phyloP scores from a whole-genome alignment of 2,113 vertebrate genomes.

The Pelmatolapia mariae region DNA sequence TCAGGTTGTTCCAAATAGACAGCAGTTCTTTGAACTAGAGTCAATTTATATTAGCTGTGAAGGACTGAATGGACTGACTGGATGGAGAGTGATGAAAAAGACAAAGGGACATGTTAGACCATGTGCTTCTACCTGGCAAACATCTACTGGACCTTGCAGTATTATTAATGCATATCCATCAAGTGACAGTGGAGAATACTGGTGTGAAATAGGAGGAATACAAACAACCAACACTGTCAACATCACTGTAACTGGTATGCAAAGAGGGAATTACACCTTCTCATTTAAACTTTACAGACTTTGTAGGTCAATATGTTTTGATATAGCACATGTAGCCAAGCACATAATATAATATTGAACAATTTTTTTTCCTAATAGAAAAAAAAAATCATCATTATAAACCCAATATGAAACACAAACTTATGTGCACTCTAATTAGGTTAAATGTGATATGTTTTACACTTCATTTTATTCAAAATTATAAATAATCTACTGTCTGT shows the following conservation, averaged over 20 bases:
- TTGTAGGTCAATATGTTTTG: neutral
- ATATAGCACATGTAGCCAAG: neutral
- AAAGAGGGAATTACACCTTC: neutral
- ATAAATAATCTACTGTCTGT: neutral
- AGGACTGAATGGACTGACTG: neutral
- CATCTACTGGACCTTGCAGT: neutral
- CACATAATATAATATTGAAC: neutral
- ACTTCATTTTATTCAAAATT: neutral
- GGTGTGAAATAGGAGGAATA: neutral
- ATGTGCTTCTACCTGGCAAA: neutral
- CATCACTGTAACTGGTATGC: neutral
- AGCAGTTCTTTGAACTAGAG: neutral
- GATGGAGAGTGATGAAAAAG: neutral
- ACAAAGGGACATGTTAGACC: neutral
- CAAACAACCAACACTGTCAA: neutral
- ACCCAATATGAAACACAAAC: neutral
- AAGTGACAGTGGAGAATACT: neutral
- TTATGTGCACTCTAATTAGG: fast-evolving
- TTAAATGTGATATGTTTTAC: neutral
- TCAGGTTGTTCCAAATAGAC: neutral
- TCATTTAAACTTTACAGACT: neutral
- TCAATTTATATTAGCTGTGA: neutral
- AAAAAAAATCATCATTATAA: neutral
- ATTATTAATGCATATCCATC: neutral
- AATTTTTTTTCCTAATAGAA: neutral